These are phyloP conservation scores for Dyspetes luteomarginatus DNA, from an alignment of 2,888 invertebrate species.

Conservation along the genomic window DNA sequence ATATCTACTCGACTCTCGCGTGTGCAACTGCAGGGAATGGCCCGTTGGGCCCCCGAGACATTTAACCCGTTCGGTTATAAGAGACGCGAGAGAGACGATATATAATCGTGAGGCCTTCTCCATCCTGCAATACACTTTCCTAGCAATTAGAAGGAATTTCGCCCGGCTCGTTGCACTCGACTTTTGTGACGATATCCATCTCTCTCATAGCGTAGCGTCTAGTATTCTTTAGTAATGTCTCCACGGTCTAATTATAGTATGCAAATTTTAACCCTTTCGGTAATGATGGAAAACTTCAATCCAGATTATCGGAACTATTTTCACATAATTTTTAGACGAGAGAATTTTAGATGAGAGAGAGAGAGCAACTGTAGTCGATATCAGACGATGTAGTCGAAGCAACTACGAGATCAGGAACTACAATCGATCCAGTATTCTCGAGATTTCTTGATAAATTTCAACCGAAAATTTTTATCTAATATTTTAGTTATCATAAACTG, in stretches of 20 bases:
- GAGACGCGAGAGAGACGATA: slow-evolving; percentile 17
- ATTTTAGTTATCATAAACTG: too few species aligned
- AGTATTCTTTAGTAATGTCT: neutral
- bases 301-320: neutral
- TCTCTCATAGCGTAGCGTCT: neutral
- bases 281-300: neutral
- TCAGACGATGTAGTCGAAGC: too few species aligned
- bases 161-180: slow-evolving; percentile 61
- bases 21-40: slow-evolving; percentile 17
- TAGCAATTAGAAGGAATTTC: slow-evolving; percentile 76
- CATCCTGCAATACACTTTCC: slow-evolving; percentile 62
- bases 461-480: too few species aligned
- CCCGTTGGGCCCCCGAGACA: slow-evolving; percentile 37
- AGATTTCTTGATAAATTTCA: too few species aligned
- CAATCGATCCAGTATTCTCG: too few species aligned
- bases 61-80: slow-evolving; percentile 54
- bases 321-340: too few species aligned
- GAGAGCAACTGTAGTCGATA: too few species aligned
- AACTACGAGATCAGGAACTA: too few species aligned
- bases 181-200: slow-evolving; percentile 60
- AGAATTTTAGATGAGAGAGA: too few species aligned
- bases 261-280: neutral
- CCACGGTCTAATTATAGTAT: neutral
- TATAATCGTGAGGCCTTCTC: slow-evolving; percentile 37
- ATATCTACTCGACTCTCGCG: slow-evolving; percentile 22